Conservation (phyloP, 2,113 vertebrate species). For the Elanus axillaris region DNA sequence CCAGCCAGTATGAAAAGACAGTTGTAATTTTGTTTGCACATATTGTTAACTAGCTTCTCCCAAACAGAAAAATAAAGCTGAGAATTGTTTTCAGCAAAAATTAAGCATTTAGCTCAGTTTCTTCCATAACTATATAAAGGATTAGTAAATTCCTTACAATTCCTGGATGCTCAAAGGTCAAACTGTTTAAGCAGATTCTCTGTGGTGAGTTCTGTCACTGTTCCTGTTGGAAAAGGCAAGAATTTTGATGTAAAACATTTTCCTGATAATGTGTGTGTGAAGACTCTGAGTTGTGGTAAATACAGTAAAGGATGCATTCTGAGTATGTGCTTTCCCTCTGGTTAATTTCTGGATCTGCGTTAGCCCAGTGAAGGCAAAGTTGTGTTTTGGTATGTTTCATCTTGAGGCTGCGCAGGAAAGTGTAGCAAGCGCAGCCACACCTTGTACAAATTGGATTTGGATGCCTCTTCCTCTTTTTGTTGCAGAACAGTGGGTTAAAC, state of each 20-base stretch:
- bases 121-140: not conserved
- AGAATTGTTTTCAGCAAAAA: not conserved
- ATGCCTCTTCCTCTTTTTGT: not conserved
- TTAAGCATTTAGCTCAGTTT: not conserved
- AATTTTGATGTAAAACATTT: not conserved
- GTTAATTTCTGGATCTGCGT: not conserved
- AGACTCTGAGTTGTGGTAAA: not conserved
- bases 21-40: not conserved
- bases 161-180: not conserved
- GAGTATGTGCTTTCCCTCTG: not conserved
- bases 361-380: not conserved
- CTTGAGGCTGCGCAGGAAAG: not conserved
- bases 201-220: not conserved
- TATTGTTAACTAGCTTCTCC: not conserved
- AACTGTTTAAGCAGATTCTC: not conserved
- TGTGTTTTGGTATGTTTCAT: rapidly evolving
- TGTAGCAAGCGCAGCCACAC: not conserved
- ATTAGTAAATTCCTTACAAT: not conserved
- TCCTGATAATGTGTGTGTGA: not conserved
- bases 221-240: not conserved
- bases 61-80: not conserved
- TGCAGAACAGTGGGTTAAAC: not conserved
- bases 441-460: not conserved
- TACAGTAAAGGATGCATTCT: not conserved
- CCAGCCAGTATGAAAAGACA: not conserved